phyloP scores from a whole-genome alignment of 2,797 vertebrate genomes.

The Rhabdophis nuchalis region DNA sequence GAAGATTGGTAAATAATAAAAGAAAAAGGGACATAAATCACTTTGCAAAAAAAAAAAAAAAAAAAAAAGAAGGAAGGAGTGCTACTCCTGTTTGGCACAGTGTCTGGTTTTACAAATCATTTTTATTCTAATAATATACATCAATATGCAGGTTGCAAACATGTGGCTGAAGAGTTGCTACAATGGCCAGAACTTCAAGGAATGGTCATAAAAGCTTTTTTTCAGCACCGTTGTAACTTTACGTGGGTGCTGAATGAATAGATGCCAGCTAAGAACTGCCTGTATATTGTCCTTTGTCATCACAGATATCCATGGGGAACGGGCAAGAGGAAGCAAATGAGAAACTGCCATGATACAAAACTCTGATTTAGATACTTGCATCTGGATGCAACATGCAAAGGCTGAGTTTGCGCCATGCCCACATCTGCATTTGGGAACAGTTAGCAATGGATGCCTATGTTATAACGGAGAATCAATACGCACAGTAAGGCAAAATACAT shows the following conservation, averaged over 20 bases:
- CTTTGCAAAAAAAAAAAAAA: constrained; percentile 1
- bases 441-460: not conserved
- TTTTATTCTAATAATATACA: not conserved
- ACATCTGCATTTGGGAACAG: not conserved
- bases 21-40: constrained; percentile 20
- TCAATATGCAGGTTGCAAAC: not conserved
- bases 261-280: not conserved
- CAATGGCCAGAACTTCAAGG: not conserved
- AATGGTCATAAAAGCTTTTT: not conserved
- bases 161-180: not conserved
- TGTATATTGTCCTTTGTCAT: not conserved
- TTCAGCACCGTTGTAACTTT: not conserved
- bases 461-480: not conserved
- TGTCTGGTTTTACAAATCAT: not conserved
- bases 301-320: not conserved
- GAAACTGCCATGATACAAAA: not conserved
- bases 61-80: constrained; percentile 1
- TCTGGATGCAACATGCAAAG: not conserved
- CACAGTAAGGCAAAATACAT: not conserved
- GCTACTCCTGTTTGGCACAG: not conserved
- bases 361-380: not conserved
- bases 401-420: not conserved
- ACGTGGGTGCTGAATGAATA: not conserved
- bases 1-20: constrained; percentile 14
- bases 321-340: not conserved